These are phyloP conservation scores for Meloidogyne exigua DNA, from an alignment of 1,140 invertebrate species.

Conservation along the genomic window DNA sequence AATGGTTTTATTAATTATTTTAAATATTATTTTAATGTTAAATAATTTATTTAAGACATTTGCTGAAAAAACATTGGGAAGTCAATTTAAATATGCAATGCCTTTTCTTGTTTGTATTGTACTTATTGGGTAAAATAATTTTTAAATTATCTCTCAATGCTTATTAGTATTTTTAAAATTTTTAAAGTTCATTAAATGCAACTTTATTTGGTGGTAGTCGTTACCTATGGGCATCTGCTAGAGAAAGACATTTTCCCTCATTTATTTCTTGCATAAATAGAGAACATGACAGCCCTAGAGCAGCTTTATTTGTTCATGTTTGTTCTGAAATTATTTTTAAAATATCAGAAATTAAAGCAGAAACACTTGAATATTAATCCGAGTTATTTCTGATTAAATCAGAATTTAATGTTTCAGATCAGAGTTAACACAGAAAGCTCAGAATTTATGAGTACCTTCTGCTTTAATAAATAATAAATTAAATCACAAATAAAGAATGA, in stretches of 20 bases:
- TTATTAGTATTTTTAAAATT: not conserved
- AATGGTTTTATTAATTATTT: conserved; percentile 28
- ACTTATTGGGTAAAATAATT: conserved; percentile 41
- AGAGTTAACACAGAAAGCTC: too few species aligned
- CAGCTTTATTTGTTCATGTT: conserved; percentile 39
- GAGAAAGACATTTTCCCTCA: conserved; percentile 51
- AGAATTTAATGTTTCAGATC: not conserved
- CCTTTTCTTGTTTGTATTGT: conserved; percentile 56
- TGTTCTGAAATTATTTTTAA: not conserved
- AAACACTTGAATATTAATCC: too few species aligned
- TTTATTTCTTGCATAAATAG: conserved; percentile 50
- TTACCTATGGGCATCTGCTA: conserved; percentile 46
- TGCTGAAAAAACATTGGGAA: conserved; percentile 49
- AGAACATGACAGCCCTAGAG: conserved; percentile 45
- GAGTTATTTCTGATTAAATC: not conserved
- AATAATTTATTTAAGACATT: conserved; percentile 43
- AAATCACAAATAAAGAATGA: too few species aligned
- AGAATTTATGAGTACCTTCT: too few species aligned
- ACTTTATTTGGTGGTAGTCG: conserved; percentile 55
- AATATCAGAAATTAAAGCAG: too few species aligned
- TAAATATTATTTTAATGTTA: not conserved
- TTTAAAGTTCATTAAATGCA: conserved; percentile 50
- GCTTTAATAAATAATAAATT: too few species aligned
- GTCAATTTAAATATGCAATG: conserved; percentile 47
- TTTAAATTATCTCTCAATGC: too few species aligned